These are phyloP conservation scores for Sminthurinus aureus DNA, from an alignment of 2,888 invertebrate genomes.

Conservation along the genomic window DNA sequence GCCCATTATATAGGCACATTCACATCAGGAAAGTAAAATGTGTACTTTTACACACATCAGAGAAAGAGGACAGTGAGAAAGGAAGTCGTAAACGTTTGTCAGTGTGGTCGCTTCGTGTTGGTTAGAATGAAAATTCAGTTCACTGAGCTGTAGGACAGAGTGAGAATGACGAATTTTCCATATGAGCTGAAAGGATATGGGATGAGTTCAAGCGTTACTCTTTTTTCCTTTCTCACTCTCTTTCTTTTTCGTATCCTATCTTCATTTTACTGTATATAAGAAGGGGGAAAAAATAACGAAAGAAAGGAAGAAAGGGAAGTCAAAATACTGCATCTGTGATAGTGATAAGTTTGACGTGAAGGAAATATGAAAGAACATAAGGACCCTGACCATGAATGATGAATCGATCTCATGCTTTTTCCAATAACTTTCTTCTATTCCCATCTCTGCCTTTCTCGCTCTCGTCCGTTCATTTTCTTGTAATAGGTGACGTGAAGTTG, in stretches of 20 bases:
- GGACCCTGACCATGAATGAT: constrained; percentile 37
- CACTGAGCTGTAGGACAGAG: constrained; percentile 37
- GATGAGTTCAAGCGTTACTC: constrained; percentile 38
- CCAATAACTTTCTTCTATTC: background rate
- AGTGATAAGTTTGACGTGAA: constrained; percentile 27
- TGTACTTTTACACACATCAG: background rate
- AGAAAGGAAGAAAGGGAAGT: constrained; percentile 5
- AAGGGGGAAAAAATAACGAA: too few species aligned
- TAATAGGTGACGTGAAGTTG: background rate
- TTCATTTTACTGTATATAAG: background rate
- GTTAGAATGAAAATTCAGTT: constrained; percentile 30
- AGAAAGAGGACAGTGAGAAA: background rate
- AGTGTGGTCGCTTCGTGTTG: constrained; percentile 20
- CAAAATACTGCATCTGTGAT: constrained; percentile 28
- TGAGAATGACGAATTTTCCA: constrained; percentile 47
- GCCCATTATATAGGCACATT: background rate
- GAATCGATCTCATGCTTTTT: constrained; percentile 23
- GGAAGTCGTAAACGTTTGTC: constrained; percentile 14
- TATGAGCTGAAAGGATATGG: constrained; percentile 41
- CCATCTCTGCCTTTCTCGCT: background rate
- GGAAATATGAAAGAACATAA: constrained; percentile 33
- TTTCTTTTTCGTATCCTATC: too few species aligned
- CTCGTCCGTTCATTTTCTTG: background rate
- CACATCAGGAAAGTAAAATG: background rate
- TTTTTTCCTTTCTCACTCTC: too few species aligned